Evolutionary conservation across 2,888 invertebrate species (phyloP), one percentile per base, ranked within the genome.

Genomic region (Sphecodes monilicornis): DNA sequence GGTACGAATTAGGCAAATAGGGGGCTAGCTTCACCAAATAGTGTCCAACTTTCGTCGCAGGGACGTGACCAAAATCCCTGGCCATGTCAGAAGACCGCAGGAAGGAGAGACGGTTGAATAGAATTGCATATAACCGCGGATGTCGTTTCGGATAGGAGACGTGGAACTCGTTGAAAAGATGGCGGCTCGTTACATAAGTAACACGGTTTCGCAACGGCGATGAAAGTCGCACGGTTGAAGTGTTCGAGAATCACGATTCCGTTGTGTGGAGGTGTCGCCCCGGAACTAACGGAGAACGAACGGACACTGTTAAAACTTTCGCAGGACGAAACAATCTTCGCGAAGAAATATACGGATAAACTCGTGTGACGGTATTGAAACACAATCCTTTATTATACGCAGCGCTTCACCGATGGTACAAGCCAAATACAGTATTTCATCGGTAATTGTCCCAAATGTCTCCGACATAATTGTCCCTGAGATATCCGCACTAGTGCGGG

Each of bases 61-160:
- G 39, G 3, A 77, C 78, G 71, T 36, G 71, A 78, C 16, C 8
- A 5, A 66, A 72, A 68, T 72, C 26, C 54, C 71, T 57, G 66
- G 50, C 64, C 10, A 16, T 2, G 11, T 32, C 32, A 10, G 57
- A 26, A 10, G 26, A 26, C 26, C 6, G 8, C n/a, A 5, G 18
- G 46, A 26, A 46, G 46, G 18, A 46, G 4, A 16, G 16, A 18
- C 60, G n/a, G 54, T 3, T 4, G 26, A 60, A 3, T 29, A 0
- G 26, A 60, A 29, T 26, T 11, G 60, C 60, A 29, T 29, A 13
- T 26, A 60, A 29, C 10, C 26, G 26, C 60, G n/a, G 36, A 57
- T 10, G n/a, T 6, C n/a, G n/a, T 57, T 6, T 3, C 6, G 50
- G 22, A 57, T 57, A n/a, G n/a, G 6, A 57, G 22, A 57, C 54